Evolutionary conservation across 2,797 vertebrate genomes (phyloP).

Genomic region (Myotis pilosus): DNA sequence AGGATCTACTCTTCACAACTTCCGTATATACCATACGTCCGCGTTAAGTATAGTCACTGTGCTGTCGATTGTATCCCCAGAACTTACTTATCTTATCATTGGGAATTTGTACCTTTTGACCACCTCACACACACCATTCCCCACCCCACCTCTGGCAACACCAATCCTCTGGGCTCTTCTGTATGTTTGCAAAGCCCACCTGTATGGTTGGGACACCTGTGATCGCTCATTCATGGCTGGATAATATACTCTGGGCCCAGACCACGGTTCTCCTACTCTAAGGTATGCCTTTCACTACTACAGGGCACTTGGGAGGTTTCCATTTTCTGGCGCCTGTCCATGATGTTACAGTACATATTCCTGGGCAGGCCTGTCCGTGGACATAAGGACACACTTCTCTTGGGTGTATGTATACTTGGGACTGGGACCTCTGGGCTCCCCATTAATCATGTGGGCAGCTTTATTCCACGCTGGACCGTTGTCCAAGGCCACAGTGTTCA

Average conservation of each 20-base stretch:
- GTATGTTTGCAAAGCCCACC: neutral
- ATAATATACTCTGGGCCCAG: fast-evolving
- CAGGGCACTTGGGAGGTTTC: neutral
- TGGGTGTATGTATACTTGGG: neutral
- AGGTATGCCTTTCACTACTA: neutral
- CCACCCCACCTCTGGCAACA: neutral
- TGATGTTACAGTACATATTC: neutral
- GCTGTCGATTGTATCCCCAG: neutral
- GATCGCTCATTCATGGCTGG: fast-evolving
- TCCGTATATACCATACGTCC: too few species aligned
- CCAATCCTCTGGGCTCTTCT: neutral
- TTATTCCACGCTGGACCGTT: neutral
- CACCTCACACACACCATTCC: neutral
- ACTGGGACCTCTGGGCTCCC: neutral
- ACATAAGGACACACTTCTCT: neutral
- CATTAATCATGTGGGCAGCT: neutral
- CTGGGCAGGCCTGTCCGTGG: neutral
- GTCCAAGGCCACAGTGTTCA: neutral
- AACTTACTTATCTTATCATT: neutral
- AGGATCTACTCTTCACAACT: neutral
- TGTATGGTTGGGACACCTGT: too few species aligned
- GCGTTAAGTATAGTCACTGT: neutral
- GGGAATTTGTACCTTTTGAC: neutral
- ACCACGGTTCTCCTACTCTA: neutral
- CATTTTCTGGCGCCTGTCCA: neutral